Conservation (phyloP, 2,888 invertebrate genomes). For the Plebejus melissa region DNA sequence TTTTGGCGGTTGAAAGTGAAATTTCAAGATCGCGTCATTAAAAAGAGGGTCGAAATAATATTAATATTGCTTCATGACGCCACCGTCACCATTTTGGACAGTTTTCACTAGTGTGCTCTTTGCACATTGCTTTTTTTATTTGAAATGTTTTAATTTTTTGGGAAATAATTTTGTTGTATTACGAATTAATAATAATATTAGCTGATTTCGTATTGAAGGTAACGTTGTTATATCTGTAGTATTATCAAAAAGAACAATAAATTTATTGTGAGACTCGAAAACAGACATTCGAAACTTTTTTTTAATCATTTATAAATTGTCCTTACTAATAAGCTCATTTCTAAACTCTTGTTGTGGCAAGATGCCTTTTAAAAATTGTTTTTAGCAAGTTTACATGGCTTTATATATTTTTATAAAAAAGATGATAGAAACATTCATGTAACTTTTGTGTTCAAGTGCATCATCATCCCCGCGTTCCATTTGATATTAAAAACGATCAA, state of each 20-base stretch:
- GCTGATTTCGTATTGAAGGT: background rate
- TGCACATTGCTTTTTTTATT: background rate
- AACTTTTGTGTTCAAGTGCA: no score
- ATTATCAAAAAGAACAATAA: background rate
- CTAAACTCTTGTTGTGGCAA: background rate
- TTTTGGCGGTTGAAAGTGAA: background rate
- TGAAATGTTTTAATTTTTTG: background rate
- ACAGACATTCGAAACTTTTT: background rate
- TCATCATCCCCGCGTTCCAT: no score
- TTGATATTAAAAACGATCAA: no score
- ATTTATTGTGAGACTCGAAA: background rate
- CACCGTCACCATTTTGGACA: background rate
- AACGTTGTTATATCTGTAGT: background rate
- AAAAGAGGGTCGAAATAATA: background rate
- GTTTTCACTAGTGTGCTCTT: no score
- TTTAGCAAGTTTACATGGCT: background rate
- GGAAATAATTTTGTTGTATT: background rate
- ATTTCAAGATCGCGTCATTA: background rate
- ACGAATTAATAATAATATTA: no score
- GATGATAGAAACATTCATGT: no score
- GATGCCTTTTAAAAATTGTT: background rate
- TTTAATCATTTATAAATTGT: slow-evolving; percentile 2
- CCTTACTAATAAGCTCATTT: slow-evolving; percentile 16
- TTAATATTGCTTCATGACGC: background rate
- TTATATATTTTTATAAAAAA: background rate